phyloP scores from a whole-genome alignment of 1,140 invertebrate species.

The Lutraria rhynchaena region DNA sequence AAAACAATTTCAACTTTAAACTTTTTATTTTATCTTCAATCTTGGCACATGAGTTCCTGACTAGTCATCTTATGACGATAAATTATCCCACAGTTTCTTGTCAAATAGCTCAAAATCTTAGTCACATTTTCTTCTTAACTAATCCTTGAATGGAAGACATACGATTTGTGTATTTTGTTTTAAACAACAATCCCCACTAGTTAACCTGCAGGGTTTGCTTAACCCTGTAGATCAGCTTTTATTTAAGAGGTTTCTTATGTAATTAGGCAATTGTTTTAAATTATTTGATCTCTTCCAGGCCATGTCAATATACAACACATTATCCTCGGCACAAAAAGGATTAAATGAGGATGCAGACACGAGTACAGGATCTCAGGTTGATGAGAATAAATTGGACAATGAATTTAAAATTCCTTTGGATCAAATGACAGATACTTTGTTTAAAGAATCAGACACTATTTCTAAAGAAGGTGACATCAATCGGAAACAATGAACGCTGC shows the following conservation, averaged over 20 bases:
- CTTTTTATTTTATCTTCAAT: too few relatives aligned
- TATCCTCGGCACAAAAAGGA: background rate
- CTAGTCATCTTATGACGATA: too few relatives aligned
- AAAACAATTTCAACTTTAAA: too few relatives aligned
- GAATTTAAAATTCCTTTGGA: background rate
- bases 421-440: background rate
- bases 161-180: background rate
- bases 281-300: slow-evolving; percentile 4
- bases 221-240: background rate
- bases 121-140: background rate
- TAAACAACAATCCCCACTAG: background rate
- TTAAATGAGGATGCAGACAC: background rate
- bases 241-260: too few relatives aligned
- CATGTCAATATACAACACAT: slow-evolving; percentile 23
- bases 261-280: too few relatives aligned
- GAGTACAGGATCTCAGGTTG: background rate
- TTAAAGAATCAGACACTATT: background rate
- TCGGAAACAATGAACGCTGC: too few relatives aligned
- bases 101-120: background rate
- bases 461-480: background rate
- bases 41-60: too few relatives aligned
- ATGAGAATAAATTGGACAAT: slow-evolving; percentile 5
- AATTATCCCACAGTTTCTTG: too few relatives aligned
- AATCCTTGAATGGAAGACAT: background rate
- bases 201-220: background rate